Evolutionary conservation across 2,113 vertebrate genomes (phyloP), one percentile per base, ranked within the genome.

Genomic region (Leiothrix lutea): DNA sequence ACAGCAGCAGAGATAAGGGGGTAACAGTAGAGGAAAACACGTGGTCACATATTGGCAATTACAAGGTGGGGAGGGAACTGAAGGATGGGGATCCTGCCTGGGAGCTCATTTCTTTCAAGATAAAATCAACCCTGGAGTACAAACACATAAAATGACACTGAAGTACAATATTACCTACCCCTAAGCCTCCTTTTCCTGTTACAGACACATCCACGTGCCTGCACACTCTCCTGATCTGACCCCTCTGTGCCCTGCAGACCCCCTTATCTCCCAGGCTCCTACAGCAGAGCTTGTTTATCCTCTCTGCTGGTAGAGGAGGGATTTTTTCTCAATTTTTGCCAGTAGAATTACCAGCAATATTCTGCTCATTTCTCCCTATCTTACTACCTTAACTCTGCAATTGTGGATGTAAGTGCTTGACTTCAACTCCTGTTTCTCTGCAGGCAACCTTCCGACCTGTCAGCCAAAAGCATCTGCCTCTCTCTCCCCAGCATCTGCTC

Each of bases 401-500:
- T 4, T 88, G 60, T 20, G 42, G 47, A 74, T 40, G 3, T 36
- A 73, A 61, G 38, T n/a, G 47, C 33, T 86, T 47, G 79, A 77
- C 29, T 93, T 42, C 58, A 73, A 15, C 26, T 72, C 62, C 40
- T 23, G 45, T 65, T 90, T 92, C 74, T 86, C 80, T 80, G 67
- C 80, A 88, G 75, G 40, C 47, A 93, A 64, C 60, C 71, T 75
- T 72, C 31, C 1, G 35, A 92, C 45, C 83, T 62, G 77, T 33
- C 50, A 88, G 35, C 18, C 66, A 73, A 60, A 89, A 93, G 81
- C 81, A 94, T 77, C 62, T 92, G 60, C 50, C 71, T 64, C 71
- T 67, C 51, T 75, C 56, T 48, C 74, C 29, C 12, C 92, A 95
- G 75, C 92, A 92, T 80, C 75, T 94, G 92, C 75, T 90, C 15